Percentiles rank a stretch among this genome's conserved stretches.
Evolutionary conservation across 1,140 invertebrate species (phyloP).

Genomic region (Drosophila baimaii): DNA sequence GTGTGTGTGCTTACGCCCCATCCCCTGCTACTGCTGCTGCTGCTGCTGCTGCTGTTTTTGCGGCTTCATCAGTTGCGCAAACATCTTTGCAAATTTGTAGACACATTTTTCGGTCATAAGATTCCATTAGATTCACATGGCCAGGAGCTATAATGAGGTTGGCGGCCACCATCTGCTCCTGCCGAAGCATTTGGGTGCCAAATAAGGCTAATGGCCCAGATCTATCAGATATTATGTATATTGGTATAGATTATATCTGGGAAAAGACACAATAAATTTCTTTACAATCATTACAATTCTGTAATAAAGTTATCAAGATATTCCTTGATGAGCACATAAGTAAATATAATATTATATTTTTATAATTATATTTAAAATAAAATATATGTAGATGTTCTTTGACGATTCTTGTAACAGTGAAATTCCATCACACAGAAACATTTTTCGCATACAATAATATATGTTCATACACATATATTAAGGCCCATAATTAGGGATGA

Average conservation of each 20-base stretch:
- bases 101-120: constrained; percentile 40
- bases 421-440: not conserved
- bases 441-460: too few species aligned
- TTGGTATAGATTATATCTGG: not conserved
- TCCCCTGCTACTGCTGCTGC: constrained; percentile 1
- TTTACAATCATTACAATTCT: too few species aligned
- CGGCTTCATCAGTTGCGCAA: constrained; percentile 46
- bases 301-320: too few species aligned
- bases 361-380: too few species aligned
- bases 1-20: too few species aligned
- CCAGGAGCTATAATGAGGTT: constrained; percentile 45
- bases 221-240: constrained; percentile 12
- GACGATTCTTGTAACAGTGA: not conserved
- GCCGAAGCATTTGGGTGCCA: not conserved
- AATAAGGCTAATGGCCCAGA: constrained; percentile 36
- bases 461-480: too few species aligned
- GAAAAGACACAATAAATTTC: too few species aligned
- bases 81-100: constrained; percentile 43
- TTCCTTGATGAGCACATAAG: too few species aligned
- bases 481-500: too few species aligned
- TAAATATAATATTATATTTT: too few species aligned
- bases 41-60: constrained; percentile 27
- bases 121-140: constrained; percentile 39
- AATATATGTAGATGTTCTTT: too few species aligned
- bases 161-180: constrained; percentile 18